phyloP scores from a whole-genome alignment of 2,888 invertebrate genomes.

The Apamea sordens region DNA sequence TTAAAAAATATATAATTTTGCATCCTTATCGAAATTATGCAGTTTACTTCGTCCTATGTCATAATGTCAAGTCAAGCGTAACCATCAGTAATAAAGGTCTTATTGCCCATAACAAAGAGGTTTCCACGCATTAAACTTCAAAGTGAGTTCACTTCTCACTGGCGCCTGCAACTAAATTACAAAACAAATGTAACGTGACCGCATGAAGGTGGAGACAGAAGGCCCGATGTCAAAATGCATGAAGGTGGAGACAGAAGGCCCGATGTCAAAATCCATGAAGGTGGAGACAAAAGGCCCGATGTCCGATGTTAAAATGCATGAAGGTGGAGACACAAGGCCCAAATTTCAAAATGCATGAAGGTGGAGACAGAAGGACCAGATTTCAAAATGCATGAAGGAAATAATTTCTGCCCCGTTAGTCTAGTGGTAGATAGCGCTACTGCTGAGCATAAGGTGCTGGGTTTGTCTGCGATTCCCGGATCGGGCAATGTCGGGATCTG shows the following conservation, averaged over 20 bases:
- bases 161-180: constrained; percentile 59
- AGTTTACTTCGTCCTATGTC: background rate
- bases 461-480: background rate
- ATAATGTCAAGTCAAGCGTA: constrained; percentile 21
- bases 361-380: constrained; percentile 23
- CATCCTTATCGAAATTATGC: background rate
- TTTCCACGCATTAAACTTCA: constrained; percentile 64
- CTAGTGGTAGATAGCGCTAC: background rate
- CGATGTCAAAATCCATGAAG: background rate
- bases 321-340: too few relatives aligned
- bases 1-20: too few relatives aligned
- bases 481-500: background rate
- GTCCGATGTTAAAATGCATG: background rate
- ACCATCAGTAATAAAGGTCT: constrained; percentile 22
- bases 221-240: background rate
- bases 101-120: constrained; percentile 46
- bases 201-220: background rate
- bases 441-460: background rate
- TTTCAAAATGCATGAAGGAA: background rate
- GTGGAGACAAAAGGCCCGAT: constrained; percentile 21
- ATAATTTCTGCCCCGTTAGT: background rate
- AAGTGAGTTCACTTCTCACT: constrained; percentile 50
- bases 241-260: constrained; percentile 20
- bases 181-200: constrained; percentile 38
- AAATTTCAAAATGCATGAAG: background rate